These are phyloP conservation scores for Archaeoteleia sp. DNA, from an alignment of 2,888 invertebrate species.

Conservation along the genomic window DNA sequence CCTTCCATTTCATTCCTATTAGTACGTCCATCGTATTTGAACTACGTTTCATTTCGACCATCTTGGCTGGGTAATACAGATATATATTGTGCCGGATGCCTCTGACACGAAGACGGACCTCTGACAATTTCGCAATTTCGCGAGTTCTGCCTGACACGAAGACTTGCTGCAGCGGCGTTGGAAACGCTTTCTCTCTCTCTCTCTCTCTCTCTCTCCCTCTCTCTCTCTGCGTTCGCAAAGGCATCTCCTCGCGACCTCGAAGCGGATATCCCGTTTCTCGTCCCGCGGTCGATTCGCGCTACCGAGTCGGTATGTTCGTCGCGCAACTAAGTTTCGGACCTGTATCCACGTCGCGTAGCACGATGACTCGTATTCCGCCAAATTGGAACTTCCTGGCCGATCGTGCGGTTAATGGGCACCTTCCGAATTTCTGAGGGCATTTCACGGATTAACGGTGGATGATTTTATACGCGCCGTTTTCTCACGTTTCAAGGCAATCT, in stretches of 20 bases:
- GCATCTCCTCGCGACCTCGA: constrained; percentile 3
- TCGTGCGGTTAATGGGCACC: constrained; percentile 50
- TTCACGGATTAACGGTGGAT: constrained; percentile 52
- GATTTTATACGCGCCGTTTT: constrained; percentile 52
- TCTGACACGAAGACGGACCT: constrained; percentile 23
- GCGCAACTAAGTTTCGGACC: constrained; percentile 1
- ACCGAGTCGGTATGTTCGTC: not conserved
- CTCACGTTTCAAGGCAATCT: constrained; percentile 43
- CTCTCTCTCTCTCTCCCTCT: not conserved
- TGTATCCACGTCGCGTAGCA: constrained; percentile 27
- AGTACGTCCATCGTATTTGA: constrained; percentile 29
- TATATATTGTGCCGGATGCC: constrained; percentile 34
- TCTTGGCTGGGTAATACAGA: constrained; percentile 14
- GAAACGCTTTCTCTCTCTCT: not conserved
- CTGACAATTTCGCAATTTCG: constrained; percentile 35
- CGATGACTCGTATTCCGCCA: constrained; percentile 27
- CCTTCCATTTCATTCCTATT: no score
- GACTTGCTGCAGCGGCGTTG: not conserved
- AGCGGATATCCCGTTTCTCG: constrained; percentile 11
- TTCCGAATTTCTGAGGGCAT: constrained; percentile 44
- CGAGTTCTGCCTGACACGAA: constrained; percentile 31
- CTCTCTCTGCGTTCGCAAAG: constrained; percentile 6
- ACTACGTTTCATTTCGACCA: constrained; percentile 39
- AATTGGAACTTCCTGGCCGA: constrained; percentile 50
- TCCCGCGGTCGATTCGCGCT: constrained; percentile 6